Percentiles rank a stretch among this genome's conserved stretches.
phyloP scores from a whole-genome alignment of 1,140 invertebrate genomes.

The Venturia canescens region DNA sequence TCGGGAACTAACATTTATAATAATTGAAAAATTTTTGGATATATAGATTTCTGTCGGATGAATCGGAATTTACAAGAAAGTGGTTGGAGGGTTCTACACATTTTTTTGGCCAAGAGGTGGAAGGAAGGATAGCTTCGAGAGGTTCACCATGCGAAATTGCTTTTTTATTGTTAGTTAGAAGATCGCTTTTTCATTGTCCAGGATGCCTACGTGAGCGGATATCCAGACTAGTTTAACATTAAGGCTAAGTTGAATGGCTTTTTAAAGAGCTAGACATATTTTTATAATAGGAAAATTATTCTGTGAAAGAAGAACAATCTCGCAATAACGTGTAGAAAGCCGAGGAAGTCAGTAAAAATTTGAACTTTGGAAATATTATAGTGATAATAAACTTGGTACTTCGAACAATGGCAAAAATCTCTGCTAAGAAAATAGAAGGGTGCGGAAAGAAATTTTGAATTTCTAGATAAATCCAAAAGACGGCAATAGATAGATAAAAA shows the following conservation, averaged over 20 bases:
- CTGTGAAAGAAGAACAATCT: no score
- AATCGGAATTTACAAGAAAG: not conserved
- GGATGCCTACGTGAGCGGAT: conserved; percentile 31
- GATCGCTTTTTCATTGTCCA: conserved; percentile 34
- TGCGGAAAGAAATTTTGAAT: not conserved
- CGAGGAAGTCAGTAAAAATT: conserved; percentile 5
- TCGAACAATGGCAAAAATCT: not conserved
- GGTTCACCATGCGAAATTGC: conserved; percentile 21
- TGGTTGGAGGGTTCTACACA: not conserved
- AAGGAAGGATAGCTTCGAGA: not conserved
- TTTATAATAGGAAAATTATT: not conserved
- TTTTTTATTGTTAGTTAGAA: conserved; percentile 38
- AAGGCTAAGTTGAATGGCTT: not conserved
- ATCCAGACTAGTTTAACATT: conserved; percentile 34
- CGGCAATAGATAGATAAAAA: conserved; percentile 7
- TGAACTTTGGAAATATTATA: not conserved
- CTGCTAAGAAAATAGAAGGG: not conserved
- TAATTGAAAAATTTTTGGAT: not conserved
- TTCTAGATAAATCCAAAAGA: not conserved
- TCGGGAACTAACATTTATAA: not conserved
- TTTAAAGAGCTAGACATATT: not conserved
- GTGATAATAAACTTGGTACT: no score
- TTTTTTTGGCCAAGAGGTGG: not conserved
- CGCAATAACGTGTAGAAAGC: not conserved
- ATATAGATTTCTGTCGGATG: not conserved